Conservation (phyloP, 1,140 invertebrate genomes). For the Melanaphis sacchari region DNA sequence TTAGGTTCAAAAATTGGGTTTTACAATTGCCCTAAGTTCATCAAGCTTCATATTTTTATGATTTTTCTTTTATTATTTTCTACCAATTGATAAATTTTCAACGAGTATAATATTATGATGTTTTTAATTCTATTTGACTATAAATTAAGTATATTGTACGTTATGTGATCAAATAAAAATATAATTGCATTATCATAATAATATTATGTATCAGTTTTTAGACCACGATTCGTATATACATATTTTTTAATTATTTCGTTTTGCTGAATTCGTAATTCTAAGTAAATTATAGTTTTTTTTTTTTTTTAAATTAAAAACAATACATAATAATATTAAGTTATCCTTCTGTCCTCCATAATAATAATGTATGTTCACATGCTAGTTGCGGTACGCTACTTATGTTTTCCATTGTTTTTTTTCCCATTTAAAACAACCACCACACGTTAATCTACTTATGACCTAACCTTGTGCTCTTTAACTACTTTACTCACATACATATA, state of each 20-base stretch:
- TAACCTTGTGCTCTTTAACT: conserved; percentile 44
- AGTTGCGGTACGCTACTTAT: background rate
- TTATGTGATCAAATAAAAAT: background rate
- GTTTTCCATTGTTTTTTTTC: conserved; percentile 14
- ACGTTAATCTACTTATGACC: conserved; percentile 30
- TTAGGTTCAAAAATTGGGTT: no score
- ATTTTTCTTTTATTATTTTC: background rate
- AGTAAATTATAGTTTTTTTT: background rate
- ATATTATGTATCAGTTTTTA: background rate
- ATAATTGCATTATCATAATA: no score
- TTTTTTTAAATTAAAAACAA: background rate
- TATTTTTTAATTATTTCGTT: conserved; percentile 3
- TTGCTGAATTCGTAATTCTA: background rate
- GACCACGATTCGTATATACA: background rate
- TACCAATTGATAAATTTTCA: background rate
- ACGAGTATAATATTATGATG: background rate
- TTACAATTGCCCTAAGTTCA: no score
- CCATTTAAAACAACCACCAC: background rate
- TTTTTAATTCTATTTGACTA: background rate
- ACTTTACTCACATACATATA: background rate
- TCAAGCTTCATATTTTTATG: no score
- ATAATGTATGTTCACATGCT: conserved; percentile 14
- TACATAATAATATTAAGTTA: background rate
- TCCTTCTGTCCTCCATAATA: background rate
- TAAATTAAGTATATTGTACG: background rate